Conservation (phyloP, 2,797 vertebrate species). For the Staurois parvus region DNA sequence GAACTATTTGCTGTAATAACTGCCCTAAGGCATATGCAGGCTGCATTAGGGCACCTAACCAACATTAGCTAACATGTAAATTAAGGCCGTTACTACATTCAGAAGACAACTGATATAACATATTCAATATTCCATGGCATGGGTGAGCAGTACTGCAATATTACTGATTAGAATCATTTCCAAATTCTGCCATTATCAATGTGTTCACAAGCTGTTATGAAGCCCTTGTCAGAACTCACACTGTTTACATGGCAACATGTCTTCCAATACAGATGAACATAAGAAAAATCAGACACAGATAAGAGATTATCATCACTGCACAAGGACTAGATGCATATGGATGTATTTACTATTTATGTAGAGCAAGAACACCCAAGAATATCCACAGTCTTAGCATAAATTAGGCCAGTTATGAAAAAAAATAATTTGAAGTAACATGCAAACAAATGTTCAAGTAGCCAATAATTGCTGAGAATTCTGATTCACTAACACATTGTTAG, state of each 20-base stretch:
- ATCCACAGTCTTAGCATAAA: constrained; percentile 2
- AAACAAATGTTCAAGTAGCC: constrained; percentile 11
- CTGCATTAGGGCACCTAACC: too few species aligned
- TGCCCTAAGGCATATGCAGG: too few species aligned
- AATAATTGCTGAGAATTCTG: constrained; percentile 41
- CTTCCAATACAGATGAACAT: not conserved
- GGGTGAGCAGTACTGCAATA: not conserved
- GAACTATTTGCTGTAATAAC: too few species aligned
- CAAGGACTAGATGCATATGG: not conserved
- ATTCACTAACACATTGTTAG: constrained; percentile 53
- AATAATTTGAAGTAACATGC: constrained; percentile 6
- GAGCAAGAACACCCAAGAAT: not conserved
- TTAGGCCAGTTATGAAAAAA: not conserved
- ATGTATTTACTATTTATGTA: not conserved
- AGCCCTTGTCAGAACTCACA: constrained; percentile 29
- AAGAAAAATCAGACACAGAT: constrained; percentile 17
- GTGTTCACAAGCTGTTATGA: constrained; percentile 28
- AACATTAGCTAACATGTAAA: not conserved
- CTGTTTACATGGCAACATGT: constrained; percentile 47
- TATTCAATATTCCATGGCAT: not conserved
- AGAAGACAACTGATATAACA: not conserved
- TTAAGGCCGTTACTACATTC: not conserved
- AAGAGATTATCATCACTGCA: not conserved
- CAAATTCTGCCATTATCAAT: constrained; percentile 15
- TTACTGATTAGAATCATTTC: not conserved